Conservation (phyloP, 2,888 invertebrate genomes). For the Drosophila pseudotalamancana region DNA sequence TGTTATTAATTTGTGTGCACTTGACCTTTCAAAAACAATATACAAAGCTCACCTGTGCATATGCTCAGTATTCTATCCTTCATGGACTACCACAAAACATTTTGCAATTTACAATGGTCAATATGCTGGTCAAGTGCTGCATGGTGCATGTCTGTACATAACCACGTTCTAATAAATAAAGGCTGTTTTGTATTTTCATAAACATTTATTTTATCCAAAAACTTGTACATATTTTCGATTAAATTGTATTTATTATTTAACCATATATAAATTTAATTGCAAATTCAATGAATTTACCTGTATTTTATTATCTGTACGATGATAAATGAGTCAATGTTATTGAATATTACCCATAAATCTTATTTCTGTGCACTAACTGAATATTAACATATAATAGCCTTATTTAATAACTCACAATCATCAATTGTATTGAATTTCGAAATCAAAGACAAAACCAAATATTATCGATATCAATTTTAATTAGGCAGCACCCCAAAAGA, state of each 20-base stretch:
- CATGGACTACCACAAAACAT: too few species aligned
- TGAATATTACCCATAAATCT: slow-evolving; percentile 31
- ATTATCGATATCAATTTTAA: slow-evolving; percentile 9
- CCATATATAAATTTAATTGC: slow-evolving; percentile 43
- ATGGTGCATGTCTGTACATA: too few species aligned
- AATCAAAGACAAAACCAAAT: slow-evolving; percentile 29
- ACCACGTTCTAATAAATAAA: too few species aligned
- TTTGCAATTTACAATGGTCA: too few species aligned
- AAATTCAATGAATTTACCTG: slow-evolving; percentile 23
- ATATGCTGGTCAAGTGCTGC: too few species aligned
- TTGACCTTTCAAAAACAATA: too few species aligned
- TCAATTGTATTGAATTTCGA: slow-evolving; percentile 59
- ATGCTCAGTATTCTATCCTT: too few species aligned
- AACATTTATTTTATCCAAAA: slow-evolving; percentile 78
- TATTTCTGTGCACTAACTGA: slow-evolving; percentile 32
- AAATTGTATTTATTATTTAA: slow-evolving; percentile 44
- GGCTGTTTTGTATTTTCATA: slow-evolving; percentile 47
- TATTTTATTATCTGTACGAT: slow-evolving; percentile 7
- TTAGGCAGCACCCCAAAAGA: slow-evolving; percentile 53
- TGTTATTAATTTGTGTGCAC: too few species aligned
- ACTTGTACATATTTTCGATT: slow-evolving; percentile 67
- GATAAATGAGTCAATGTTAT: slow-evolving; percentile 22
- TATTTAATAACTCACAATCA: slow-evolving; percentile 58
- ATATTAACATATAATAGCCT: slow-evolving; percentile 21
- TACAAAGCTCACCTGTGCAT: too few species aligned